Evolutionary conservation across 92 coral and sea anemone genomes (phyloP).

Genomic region (Porites cylindrica): DNA sequence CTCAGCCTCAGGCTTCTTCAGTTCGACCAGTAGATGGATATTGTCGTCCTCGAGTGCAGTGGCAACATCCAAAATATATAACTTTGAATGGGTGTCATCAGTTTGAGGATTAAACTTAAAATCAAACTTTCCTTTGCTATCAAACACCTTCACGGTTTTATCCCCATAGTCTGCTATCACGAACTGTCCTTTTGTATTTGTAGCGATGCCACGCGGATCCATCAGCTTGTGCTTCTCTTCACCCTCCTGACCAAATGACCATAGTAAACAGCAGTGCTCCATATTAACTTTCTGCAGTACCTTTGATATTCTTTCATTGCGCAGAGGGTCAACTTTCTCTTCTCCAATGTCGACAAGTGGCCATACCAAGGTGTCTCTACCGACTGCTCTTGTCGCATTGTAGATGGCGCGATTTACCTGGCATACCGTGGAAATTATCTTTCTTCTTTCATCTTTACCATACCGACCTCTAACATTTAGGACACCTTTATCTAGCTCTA

Average conservation of each 20-base stretch:
- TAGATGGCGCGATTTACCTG: too few species aligned
- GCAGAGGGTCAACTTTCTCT: too few species aligned
- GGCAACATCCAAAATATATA: not conserved
- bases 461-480: too few species aligned
- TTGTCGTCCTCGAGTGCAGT: not conserved
- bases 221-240: not conserved
- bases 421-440: too few species aligned
- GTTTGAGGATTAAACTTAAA: not conserved
- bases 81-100: not conserved
- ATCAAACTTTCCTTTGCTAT: conserved; percentile 5
- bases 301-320: too few species aligned
- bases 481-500: too few species aligned
- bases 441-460: too few species aligned
- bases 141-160: not conserved
- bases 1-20: not conserved
- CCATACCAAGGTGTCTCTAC: too few species aligned
- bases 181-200: not conserved
- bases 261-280: not conserved
- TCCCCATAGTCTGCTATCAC: not conserved
- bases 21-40: not conserved
- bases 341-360: too few species aligned
- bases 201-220: not conserved
- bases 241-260: not conserved
- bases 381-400: too few species aligned
- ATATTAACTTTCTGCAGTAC: too few species aligned